Percentiles rank a stretch among this genome's conserved stretches.
Evolutionary conservation across 1,140 invertebrate genomes (phyloP).

Genomic region (Brachionus rubens): DNA sequence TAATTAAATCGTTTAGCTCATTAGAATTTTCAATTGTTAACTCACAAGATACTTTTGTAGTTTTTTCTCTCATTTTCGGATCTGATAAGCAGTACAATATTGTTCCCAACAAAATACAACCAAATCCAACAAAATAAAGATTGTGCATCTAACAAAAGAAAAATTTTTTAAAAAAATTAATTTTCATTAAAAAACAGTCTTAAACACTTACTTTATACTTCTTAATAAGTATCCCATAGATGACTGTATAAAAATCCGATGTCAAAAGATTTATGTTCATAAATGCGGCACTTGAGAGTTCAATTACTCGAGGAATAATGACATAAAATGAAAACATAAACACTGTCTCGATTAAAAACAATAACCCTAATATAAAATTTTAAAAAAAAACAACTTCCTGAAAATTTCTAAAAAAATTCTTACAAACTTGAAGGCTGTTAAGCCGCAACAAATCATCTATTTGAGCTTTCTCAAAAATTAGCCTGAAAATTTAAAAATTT

Average conservation of each 20-base stretch:
- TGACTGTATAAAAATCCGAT: slow-evolving; percentile 78
- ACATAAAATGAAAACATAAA: slow-evolving; percentile 75
- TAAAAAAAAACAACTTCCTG: neutral
- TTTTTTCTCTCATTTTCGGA: too few species aligned
- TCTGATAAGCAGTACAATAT: slow-evolving; percentile 65
- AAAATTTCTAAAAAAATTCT: slow-evolving; percentile 46
- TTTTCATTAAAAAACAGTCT: neutral
- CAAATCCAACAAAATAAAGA: slow-evolving; percentile 74
- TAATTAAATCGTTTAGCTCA: neutral
- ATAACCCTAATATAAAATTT: slow-evolving; percentile 58
- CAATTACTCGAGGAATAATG: slow-evolving; percentile 71
- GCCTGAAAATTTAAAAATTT: slow-evolving; percentile 55
- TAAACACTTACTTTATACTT: slow-evolving; percentile 70
- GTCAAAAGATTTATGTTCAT: slow-evolving; percentile 77
- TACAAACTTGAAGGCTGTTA: slow-evolving; percentile 62
- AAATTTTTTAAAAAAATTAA: neutral
- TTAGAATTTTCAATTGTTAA: too few species aligned
- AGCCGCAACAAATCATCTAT: slow-evolving; percentile 62
- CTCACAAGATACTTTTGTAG: too few species aligned
- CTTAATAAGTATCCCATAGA: slow-evolving; percentile 75
- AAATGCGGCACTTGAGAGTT: slow-evolving; percentile 74
- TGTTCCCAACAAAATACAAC: slow-evolving; percentile 72
- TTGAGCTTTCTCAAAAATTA: slow-evolving; percentile 63
- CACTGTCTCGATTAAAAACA: slow-evolving; percentile 65
- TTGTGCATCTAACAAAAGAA: slow-evolving; percentile 69